phyloP scores from a whole-genome alignment of 2,113 vertebrate species.

The Casuarius casuarius region DNA sequence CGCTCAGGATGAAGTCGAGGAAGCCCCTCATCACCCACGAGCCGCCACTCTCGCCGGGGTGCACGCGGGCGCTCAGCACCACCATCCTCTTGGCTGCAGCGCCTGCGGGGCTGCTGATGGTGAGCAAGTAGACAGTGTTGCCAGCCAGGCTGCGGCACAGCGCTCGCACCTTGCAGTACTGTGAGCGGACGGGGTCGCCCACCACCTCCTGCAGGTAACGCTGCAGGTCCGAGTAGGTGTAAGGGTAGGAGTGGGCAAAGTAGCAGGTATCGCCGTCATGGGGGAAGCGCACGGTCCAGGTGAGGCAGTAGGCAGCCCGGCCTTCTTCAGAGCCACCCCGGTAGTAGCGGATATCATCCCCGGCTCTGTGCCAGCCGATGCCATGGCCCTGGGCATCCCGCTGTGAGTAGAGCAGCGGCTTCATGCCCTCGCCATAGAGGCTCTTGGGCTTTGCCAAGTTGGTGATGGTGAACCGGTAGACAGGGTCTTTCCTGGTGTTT shows the following conservation, averaged over 20 bases:
- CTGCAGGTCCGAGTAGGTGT: conserved; percentile 89
- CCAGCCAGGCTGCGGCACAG: conserved; percentile 90
- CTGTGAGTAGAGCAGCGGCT: conserved; percentile 90
- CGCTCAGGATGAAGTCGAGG: conserved; percentile 88
- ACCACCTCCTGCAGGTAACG: conserved; percentile 78
- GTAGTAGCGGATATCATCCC: conserved; percentile 83
- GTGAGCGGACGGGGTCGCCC: conserved; percentile 72
- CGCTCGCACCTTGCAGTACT: conserved; percentile 81
- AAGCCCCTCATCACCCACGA: conserved; percentile 95
- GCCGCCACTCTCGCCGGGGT: conserved; percentile 87
- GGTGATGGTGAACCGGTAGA: conserved; percentile 90
- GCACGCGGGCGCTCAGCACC: conserved; percentile 87
- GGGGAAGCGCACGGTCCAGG: conserved; percentile 87
- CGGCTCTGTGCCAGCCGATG: conserved; percentile 84
- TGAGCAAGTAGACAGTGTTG: conserved; percentile 86
- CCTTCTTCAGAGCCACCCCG: conserved; percentile 54
- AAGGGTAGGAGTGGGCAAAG: conserved; percentile 91
- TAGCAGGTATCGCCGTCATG: conserved; percentile 88
- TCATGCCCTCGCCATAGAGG: conserved; percentile 86
- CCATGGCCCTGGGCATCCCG: conserved; percentile 71
- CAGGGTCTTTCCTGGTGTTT: conserved; percentile 82
- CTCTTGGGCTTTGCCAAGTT: conserved; percentile 92
- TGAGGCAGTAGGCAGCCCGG: conserved; percentile 78
- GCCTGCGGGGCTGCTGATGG: conserved; percentile 76
- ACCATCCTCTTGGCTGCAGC: conserved; percentile 78